Conservation (phyloP, 2,113 vertebrate genomes). For the Ochotona princeps region DNA sequence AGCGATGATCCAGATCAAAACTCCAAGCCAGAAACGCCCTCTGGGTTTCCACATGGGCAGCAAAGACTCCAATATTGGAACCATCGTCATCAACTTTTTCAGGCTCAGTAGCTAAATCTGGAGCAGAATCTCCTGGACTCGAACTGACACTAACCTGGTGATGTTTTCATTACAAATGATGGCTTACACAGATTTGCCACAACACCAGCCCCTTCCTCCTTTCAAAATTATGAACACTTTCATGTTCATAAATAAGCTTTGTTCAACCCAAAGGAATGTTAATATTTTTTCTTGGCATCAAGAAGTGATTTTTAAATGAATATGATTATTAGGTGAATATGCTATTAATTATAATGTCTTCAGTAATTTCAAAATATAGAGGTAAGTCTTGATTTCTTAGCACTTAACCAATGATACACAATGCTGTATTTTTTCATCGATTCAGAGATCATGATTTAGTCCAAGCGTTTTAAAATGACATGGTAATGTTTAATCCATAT, state of each 20-base stretch:
- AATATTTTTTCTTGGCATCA: not conserved
- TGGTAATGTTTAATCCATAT: not conserved
- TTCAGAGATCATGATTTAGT: not conserved
- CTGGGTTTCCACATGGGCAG: too few relatives aligned
- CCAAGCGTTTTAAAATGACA: not conserved
- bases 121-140: too few relatives aligned
- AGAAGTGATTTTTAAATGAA: not conserved
- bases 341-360: not conserved
- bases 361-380: conserved; percentile 40
- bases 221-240: not conserved
- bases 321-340: conserved; percentile 27
- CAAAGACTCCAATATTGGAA: too few relatives aligned
- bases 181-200: too few relatives aligned
- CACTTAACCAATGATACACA: not conserved
- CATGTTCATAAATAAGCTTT: not conserved
- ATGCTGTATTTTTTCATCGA: not conserved
- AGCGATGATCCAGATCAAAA: too few relatives aligned
- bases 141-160: too few relatives aligned
- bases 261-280: not conserved
- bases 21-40: too few relatives aligned
- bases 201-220: not conserved
- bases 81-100: too few relatives aligned
- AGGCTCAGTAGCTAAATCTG: too few relatives aligned
- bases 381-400: not conserved
- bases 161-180: too few relatives aligned